phyloP scores from a whole-genome alignment of 1,140 invertebrate genomes.

The Helicoverpa zea region DNA sequence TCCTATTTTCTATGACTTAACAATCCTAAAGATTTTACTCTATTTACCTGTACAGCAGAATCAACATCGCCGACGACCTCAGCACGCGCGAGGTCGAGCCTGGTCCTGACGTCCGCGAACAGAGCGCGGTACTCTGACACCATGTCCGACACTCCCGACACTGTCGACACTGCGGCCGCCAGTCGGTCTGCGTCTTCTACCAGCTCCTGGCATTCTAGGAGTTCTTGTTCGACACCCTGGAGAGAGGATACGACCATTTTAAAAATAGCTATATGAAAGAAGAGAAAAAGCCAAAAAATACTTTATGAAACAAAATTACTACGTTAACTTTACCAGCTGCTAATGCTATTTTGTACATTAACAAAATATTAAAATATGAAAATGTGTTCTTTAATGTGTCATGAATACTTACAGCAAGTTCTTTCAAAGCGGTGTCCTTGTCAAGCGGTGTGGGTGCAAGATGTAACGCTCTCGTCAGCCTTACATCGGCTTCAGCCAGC shows the following conservation, averaged over 20 bases:
- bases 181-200: constrained; percentile 75
- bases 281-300: too few species aligned
- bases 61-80: constrained; percentile 78
- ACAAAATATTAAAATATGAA: not conserved
- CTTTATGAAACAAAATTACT: too few species aligned
- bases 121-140: constrained; percentile 77
- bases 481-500: constrained; percentile 90
- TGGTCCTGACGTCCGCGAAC: constrained; percentile 71
- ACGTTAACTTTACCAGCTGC: not conserved
- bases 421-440: constrained; percentile 72
- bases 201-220: constrained; percentile 71
- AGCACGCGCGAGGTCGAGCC: constrained; percentile 69
- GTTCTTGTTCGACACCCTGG: constrained; percentile 75
- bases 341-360: too few species aligned
- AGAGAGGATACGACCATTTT: constrained; percentile 12
- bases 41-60: constrained; percentile 76
- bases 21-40: too few species aligned
- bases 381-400: not conserved
- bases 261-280: too few species aligned
- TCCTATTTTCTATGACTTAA: too few species aligned
- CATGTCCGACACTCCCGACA: constrained; percentile 71
- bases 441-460: constrained; percentile 84
- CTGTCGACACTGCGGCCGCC: constrained; percentile 58
- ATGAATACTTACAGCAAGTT: constrained; percentile 76
- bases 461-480: constrained; percentile 90